Evolutionary conservation across 2,113 vertebrate genomes (phyloP), one percentile per base, ranked within the genome.

Genomic region (Pygathrix nemaeus): DNA sequence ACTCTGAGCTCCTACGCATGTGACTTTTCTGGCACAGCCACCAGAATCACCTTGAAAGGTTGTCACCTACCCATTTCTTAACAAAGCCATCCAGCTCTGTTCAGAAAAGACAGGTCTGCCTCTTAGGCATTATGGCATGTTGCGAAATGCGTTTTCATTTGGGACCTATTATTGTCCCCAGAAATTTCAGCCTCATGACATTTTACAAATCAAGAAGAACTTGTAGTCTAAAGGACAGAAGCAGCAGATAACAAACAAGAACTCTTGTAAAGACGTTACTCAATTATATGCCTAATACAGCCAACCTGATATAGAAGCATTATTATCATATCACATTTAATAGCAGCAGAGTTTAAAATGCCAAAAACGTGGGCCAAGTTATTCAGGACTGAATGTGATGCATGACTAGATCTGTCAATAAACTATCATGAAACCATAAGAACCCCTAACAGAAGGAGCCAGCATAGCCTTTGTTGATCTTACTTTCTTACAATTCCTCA

Each of bases 121-220:
- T 82, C 52, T 66, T 7, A 23, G 68, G 55, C 30, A 30, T 68
- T 48, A 52, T 0, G 6, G 25, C 43, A 52, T 16, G 20, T 30
- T 85, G 16, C 12, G 76, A 90, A 93, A 40, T 3, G 7, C 6
- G 70, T 30, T 20, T 17, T 84, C 38, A 45, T 40, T 35, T 38
- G 50, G 20, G n/a, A 55, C 17, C 61, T 30, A 27, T 78, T 55
- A 40, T 7, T 88, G 17, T 52, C 18, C 35, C 61, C 35, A n/a
- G 86, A 90, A 88, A 85, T 57, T 61, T 94, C 48, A 75, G n/a
- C 86, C 72, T 87, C 38, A 27, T 40, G 94, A 66, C 68, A 57
- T 68, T 83, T 50, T 55, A 70, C 27, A 87, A 75, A 84, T 45
- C 18, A 45, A 90, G 80, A 57, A 70, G 45, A 91, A 73, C 40